Evolutionary conservation across 1,140 invertebrate species (phyloP).

Genomic region (Pectinophora gossypiella): DNA sequence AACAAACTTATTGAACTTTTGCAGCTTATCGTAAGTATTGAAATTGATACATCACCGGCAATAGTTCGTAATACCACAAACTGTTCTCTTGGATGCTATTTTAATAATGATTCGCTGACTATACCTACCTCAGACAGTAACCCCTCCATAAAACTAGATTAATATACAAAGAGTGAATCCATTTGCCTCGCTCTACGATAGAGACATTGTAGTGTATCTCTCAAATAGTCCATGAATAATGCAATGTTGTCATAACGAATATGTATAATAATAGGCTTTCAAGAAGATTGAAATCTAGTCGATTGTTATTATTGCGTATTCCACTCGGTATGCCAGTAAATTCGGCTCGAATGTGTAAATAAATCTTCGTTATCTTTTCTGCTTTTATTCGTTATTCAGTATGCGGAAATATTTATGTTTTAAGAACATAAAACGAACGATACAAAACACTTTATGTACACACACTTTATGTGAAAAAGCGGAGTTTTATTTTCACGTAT

Average conservation of each 20-base stretch:
- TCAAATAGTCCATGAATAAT: constrained; percentile 48
- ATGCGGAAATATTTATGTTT: neutral
- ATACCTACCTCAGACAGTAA: no score
- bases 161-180: neutral
- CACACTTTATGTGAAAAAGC: no score
- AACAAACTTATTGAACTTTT: no score
- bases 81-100: no score
- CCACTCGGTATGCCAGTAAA: neutral
- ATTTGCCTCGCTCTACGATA: constrained; percentile 23
- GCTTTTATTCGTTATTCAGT: neutral
- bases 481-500: no score
- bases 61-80: no score
- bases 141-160: neutral
- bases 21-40: no score
- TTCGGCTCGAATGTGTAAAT: neutral
- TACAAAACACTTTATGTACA: no score
- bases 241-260: constrained; percentile 34
- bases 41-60: no score
- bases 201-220: constrained; percentile 42
- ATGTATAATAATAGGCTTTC: constrained; percentile 37
- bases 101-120: no score
- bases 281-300: constrained; percentile 41
- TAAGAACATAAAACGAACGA: no score
- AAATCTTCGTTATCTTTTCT: neutral
- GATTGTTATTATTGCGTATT: neutral